phyloP scores from a whole-genome alignment of 1,140 invertebrate genomes.

The Holotrichia oblita region DNA sequence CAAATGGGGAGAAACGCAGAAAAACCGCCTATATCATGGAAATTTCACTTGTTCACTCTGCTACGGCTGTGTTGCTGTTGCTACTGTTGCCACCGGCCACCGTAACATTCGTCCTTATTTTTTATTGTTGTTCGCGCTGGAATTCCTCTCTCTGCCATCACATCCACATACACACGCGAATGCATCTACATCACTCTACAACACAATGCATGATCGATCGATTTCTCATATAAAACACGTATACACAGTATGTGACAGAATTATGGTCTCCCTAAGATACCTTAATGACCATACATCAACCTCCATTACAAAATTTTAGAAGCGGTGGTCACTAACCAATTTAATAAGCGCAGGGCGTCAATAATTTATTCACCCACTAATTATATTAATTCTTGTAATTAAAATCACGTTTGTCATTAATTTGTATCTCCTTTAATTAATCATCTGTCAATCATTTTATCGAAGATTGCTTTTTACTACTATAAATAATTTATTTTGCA shows the following conservation, averaged over 20 bases:
- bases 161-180: not conserved
- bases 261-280: slow-evolving; percentile 8
- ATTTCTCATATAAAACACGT: slow-evolving; percentile 13
- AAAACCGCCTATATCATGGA: slow-evolving; percentile 58
- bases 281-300: not conserved
- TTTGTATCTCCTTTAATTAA: too few relatives aligned
- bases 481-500: too few relatives aligned
- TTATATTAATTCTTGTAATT: too few relatives aligned
- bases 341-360: too few relatives aligned
- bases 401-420: too few relatives aligned
- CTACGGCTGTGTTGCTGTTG: not conserved
- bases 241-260: slow-evolving; percentile 20
- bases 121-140: slow-evolving; percentile 40
- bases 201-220: not conserved
- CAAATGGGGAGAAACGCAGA: slow-evolving; percentile 57
- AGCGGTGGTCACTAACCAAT: too few relatives aligned
- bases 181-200: not conserved
- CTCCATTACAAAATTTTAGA: not conserved
- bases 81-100: slow-evolving; percentile 40
- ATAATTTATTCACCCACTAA: too few relatives aligned
- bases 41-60: slow-evolving; percentile 48
- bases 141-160: slow-evolving; percentile 38
- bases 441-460: too few relatives aligned
- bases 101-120: slow-evolving; percentile 51
- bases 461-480: too few relatives aligned